Conservation (phyloP, 2,888 invertebrate genomes). For the Nowickia ferox region DNA sequence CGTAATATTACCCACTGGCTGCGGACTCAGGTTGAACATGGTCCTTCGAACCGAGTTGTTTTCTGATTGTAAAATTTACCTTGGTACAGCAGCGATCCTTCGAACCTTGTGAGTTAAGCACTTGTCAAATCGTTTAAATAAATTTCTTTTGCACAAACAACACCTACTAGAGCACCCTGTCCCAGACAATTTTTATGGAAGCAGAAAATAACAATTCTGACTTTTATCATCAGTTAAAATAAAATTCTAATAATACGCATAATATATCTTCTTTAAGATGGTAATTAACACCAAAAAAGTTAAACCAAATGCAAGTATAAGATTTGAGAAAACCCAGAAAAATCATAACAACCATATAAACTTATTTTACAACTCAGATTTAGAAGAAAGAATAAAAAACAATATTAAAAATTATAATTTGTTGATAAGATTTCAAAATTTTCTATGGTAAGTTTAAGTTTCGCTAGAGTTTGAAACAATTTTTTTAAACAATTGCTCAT, state of each 20-base stretch:
- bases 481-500: slow-evolving; percentile 52
- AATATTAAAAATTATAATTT: slow-evolving; percentile 17
- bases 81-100: no score
- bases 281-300: slow-evolving; percentile 39
- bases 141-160: neutral
- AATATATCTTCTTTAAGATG: slow-evolving; percentile 51
- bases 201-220: slow-evolving; percentile 19
- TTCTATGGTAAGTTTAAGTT: neutral
- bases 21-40: no score
- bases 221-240: slow-evolving; percentile 21
- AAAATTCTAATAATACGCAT: slow-evolving; percentile 62
- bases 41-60: no score
- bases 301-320: slow-evolving; percentile 3
- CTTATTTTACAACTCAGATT: neutral
- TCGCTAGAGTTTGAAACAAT: slow-evolving; percentile 23
- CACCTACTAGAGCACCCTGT: neutral
- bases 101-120: no score
- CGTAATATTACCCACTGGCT: no score
- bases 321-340: neutral
- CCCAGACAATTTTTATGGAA: neutral
- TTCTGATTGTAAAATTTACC: no score
- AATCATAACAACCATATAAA: slow-evolving; percentile 10
- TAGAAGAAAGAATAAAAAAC: slow-evolving; percentile 10
- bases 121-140: no score
- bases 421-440: slow-evolving; percentile 48